phyloP scores from a whole-genome alignment of 2,888 invertebrate species.

The Tubulanus polymorphus region DNA sequence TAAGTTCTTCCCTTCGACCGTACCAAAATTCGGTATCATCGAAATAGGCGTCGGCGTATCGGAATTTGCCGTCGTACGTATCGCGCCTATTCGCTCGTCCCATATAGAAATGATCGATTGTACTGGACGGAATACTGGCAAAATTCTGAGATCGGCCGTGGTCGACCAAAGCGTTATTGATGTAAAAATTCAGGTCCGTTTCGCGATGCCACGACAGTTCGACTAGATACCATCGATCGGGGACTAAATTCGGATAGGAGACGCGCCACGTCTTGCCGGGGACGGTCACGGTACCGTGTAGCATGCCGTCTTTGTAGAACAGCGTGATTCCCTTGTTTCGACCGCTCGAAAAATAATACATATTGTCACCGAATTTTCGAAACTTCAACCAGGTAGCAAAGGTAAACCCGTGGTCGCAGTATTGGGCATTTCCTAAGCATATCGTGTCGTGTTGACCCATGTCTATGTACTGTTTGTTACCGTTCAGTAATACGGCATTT shows the following conservation, averaged over 20 bases:
- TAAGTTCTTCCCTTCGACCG: conserved; percentile 30
- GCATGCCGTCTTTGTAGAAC: conserved; percentile 33
- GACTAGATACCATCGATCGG: conserved; percentile 41
- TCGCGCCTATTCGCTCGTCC: conserved; percentile 37
- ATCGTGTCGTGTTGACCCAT: conserved; percentile 30
- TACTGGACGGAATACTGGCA: neutral
- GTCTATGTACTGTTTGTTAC: conserved; percentile 42
- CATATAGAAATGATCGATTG: conserved; percentile 23
- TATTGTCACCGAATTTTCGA: conserved; percentile 33
- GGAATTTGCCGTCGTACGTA: conserved; percentile 22
- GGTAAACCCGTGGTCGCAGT: conserved; percentile 41
- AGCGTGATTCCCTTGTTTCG: conserved; percentile 33
- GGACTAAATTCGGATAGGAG: conserved; percentile 22
- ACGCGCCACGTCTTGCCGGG: conserved; percentile 29
- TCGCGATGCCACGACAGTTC: conserved; percentile 45
- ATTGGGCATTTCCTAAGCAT: conserved; percentile 43
- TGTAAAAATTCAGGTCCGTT: conserved; percentile 32
- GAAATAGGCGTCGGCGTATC: conserved; percentile 28
- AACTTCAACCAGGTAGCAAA: conserved; percentile 43
- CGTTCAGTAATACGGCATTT: conserved; percentile 38
- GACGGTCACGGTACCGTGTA: conserved; percentile 27
- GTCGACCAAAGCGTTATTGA: conserved; percentile 30
- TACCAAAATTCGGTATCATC: conserved; percentile 46
- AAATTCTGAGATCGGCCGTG: conserved; percentile 7
- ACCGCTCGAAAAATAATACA: conserved; percentile 41